Conservation (phyloP, 2,888 invertebrate species). For the Tinea trinotella region DNA sequence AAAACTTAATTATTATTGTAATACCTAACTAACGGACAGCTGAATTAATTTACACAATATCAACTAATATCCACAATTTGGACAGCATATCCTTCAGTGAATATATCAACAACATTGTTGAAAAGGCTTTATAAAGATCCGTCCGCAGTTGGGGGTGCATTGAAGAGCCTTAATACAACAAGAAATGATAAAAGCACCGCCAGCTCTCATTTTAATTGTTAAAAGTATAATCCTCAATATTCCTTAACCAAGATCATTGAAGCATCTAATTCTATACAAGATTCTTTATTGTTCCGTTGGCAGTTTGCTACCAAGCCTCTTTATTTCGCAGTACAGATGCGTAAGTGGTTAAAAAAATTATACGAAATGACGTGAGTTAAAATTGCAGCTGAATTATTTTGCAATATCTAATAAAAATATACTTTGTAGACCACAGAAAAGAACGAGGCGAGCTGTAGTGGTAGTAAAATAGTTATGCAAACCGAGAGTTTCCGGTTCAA, state of each 20-base stretch:
- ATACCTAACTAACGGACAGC: too few species aligned
- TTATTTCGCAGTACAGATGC: slow-evolving; percentile 21
- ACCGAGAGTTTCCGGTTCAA: too few species aligned
- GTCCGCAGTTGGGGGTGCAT: slow-evolving; percentile 36
- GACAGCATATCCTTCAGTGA: too few species aligned
- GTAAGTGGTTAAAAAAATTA: slow-evolving; percentile 3
- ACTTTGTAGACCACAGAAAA: too few species aligned
- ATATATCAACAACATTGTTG: slow-evolving; percentile 4
- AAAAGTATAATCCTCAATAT: slow-evolving; percentile 48
- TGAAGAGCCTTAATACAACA: slow-evolving; percentile 32
- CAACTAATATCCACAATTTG: background rate
- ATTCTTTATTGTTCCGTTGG: slow-evolving; percentile 38
- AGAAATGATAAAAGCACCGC: slow-evolving; percentile 35
- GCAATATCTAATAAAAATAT: too few species aligned
- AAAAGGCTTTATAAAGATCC: slow-evolving; percentile 23
- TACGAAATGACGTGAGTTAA: background rate
- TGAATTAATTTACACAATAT: background rate
- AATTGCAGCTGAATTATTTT: background rate
- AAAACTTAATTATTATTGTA: too few species aligned
- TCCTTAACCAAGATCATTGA: slow-evolving; percentile 41
- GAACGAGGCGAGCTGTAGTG: too few species aligned
- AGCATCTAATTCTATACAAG: slow-evolving; percentile 57
- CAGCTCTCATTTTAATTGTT: slow-evolving; percentile 44
- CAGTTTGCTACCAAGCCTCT: slow-evolving; percentile 12
- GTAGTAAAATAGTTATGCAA: too few species aligned